Evolutionary conservation across 1,140 invertebrate genomes (phyloP), one percentile per base, ranked within the genome.

Genomic region (Uloborus diversus): DNA sequence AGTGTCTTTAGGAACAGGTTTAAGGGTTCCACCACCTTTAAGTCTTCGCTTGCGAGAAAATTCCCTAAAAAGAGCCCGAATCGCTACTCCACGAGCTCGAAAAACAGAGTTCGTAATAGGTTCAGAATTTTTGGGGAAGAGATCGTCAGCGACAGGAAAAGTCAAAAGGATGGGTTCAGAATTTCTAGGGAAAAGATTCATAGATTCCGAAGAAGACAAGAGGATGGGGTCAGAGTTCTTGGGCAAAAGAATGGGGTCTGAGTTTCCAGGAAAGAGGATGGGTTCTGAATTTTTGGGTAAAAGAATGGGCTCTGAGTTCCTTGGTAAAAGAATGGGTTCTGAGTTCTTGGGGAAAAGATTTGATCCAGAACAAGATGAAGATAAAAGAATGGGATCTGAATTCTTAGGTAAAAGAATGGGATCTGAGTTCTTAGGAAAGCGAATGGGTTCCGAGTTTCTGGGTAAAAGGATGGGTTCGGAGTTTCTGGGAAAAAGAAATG

Each of bases 341-440:
- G 83, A 83, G 32, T 83, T 83, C 37, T 32, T 83, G 17, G 83
- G 83, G 1, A 83, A 83, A 69, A 62, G n/a, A n/a, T n/a, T n/a
- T n/a, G n/a, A n/a, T n/a, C n/a, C n/a, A n/a, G n/a, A n/a, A n/a
- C n/a, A n/a, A n/a, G n/a, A n/a, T n/a, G n/a, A n/a, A n/a, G n/a
- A n/a, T n/a, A 79, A 79, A 51, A 68, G 80, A 76, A 68, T 79
- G 59, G 82, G 82, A 17, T 83, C 82, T 3, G 82, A 83, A 56
- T 83, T 83, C 49, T 42, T 83, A 14, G 82, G 82, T 17, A 83
- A 83, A 73, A 79, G 83, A 42, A 69, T 81, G 51, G 82, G 76
- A 4, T 82, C 82, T 0, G 83, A 83, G 37, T 82, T 82, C 25
- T 30, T 81, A 3, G 78, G 78, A 9, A 83, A 83, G 75, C n/a